Conservation (phyloP, 2,888 invertebrate species). For the Mimas tiliae region DNA sequence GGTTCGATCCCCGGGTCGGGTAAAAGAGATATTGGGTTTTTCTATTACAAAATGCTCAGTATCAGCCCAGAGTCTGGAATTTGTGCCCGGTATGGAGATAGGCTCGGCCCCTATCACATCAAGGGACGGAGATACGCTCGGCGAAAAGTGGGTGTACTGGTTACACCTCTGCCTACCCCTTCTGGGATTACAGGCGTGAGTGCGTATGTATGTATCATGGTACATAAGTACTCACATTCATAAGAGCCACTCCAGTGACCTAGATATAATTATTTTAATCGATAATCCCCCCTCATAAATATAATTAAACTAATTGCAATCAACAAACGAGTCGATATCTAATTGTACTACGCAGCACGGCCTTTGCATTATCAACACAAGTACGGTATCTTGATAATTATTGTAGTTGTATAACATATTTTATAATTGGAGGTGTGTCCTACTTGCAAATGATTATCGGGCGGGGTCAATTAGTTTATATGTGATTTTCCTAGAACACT, state of each 20-base stretch:
- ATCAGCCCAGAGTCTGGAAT: too few relatives aligned
- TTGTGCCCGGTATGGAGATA: too few relatives aligned
- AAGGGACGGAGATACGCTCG: too few relatives aligned
- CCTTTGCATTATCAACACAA: slow-evolving; percentile 4
- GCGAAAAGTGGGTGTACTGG: too few relatives aligned
- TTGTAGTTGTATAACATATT: slow-evolving; percentile 17
- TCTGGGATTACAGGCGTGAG: too few relatives aligned
- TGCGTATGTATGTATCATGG: not conserved
- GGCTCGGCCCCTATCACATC: too few relatives aligned
- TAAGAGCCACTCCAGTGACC: slow-evolving; percentile 45
- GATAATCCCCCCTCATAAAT: slow-evolving; percentile 43
- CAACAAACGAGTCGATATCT: slow-evolving; percentile 20
- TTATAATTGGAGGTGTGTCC: slow-evolving; percentile 15
- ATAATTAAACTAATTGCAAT: slow-evolving; percentile 23
- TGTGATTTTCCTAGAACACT: not conserved
- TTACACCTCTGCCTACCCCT: too few relatives aligned
- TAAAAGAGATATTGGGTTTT: too few relatives aligned
- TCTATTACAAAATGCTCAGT: too few relatives aligned
- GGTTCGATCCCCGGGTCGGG: too few relatives aligned
- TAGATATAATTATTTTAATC: slow-evolving; percentile 39
- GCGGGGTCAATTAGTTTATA: not conserved
- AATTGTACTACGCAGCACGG: slow-evolving; percentile 10
- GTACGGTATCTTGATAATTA: slow-evolving; percentile 14
- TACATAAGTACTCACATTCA: slow-evolving; percentile 5
- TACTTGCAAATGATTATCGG: slow-evolving; percentile 7